Evolutionary conservation across 2,888 invertebrate genomes (phyloP), one percentile per base, ranked within the genome.

Genomic region (Venusia cambrica): DNA sequence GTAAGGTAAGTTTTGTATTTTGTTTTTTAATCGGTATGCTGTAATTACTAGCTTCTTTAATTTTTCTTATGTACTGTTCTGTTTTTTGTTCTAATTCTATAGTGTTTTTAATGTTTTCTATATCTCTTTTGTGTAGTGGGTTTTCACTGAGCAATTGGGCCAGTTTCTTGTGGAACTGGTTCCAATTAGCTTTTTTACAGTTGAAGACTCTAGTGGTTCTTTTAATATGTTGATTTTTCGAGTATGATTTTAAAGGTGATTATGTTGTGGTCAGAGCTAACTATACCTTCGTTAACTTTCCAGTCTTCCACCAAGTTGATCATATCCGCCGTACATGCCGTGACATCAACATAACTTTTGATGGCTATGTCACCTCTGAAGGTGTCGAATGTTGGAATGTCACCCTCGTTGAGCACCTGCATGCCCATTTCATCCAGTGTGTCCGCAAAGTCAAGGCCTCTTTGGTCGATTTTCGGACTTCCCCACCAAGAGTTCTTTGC

Each of bases 381-480:
- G n/a, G n/a, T n/a, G n/a, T n/a, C n/a, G n/a, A n/a, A n/a, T n/a
- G n/a, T n/a, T n/a, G n/a, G n/a, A n/a, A n/a, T n/a, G n/a, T n/a
- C n/a, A n/a, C 56, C 54, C 1, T 4, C 16, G 32, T 62, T 59
- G 1, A 62, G 38, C 2, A 57, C 24, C 10, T 56, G 41, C 12
- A 54, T 11, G 3, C 20, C 22, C 8, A 36, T 11, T 1, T 54
- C 47, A 1, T 45, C 29, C 0, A 56, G 18, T 1, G 33, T n/a
- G 0, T 31, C 35, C 0, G 14, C 5, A 9, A 43, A 5, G 1
- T 36, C 34, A 7, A 41, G 38, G 6, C 54, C 51, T 7, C 51
- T 38, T 4, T 14, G 5, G 31, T 56, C 47, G 1, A n/a, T 10
- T 1, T 0, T 18, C 0, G 1, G 1, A 17, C 45, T 41, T 4